Conservation (phyloP, 2,113 vertebrate genomes). For the Penelope pileata region DNA sequence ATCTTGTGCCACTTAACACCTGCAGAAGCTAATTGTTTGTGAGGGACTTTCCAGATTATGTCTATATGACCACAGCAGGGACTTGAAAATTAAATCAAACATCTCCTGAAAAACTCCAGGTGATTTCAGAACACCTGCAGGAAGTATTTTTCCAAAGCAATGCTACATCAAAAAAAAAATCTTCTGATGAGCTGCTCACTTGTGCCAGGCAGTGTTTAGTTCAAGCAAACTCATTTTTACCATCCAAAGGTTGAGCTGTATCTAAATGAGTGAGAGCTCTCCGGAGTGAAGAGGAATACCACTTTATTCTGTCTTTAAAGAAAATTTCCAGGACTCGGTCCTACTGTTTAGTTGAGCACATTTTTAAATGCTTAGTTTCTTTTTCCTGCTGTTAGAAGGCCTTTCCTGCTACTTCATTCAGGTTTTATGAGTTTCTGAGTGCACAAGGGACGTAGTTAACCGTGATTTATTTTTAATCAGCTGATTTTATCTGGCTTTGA, state of each 20-base stretch:
- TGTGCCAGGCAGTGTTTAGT: not conserved
- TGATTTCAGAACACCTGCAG: conserved; percentile 45
- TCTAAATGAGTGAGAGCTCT: not conserved
- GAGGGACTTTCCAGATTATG: not conserved
- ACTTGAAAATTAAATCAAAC: conserved; percentile 54
- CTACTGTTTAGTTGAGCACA: not conserved
- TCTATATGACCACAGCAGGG: conserved; percentile 23
- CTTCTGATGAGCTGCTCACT: not conserved
- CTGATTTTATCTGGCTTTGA: conserved; percentile 2
- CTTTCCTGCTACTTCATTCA: not conserved
- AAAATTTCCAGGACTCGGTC: not conserved
- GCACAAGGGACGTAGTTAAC: not conserved
- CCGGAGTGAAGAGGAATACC: not conserved
- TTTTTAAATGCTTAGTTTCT: not conserved
- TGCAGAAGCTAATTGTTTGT: conserved; percentile 11
- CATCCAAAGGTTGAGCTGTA: not conserved
- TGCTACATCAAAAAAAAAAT: not conserved
- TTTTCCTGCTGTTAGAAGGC: not conserved
- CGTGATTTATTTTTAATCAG: conserved; percentile 34
- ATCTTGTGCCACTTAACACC: not conserved
- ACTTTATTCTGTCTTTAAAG: not conserved
- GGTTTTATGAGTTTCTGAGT: conserved; percentile 27
- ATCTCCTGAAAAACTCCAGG: conserved; percentile 3
- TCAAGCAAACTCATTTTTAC: not conserved
- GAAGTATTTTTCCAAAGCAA: conserved; percentile 36